phyloP scores from a whole-genome alignment of 2,888 invertebrate genomes.

The Orthosia gothica region DNA sequence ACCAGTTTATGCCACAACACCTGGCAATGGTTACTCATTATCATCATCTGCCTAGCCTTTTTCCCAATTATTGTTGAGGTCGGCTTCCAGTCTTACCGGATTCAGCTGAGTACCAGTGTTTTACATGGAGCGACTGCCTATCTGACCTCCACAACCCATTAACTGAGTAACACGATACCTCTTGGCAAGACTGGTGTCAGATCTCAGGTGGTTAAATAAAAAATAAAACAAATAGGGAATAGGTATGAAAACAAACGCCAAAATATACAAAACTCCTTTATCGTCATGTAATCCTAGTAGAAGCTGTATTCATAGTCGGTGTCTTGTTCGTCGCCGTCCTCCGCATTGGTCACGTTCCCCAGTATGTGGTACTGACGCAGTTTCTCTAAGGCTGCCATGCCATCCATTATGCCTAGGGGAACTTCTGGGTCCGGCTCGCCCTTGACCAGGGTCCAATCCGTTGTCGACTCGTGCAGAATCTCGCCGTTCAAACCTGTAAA shows the following conservation, averaged over 20 bases:
- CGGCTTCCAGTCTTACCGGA: too few relatives aligned
- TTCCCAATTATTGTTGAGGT: too few relatives aligned
- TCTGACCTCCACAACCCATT: too few relatives aligned
- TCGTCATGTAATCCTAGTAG: conserved; percentile 77
- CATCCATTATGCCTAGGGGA: conserved; percentile 74
- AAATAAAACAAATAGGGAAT: neutral
- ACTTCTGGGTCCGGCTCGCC: conserved; percentile 77
- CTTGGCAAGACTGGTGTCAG: too few relatives aligned
- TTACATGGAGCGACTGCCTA: too few relatives aligned
- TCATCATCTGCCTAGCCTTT: too few relatives aligned
- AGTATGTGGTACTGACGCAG: conserved; percentile 83
- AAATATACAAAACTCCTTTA: conserved; percentile 55
- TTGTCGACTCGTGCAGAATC: conserved; percentile 80
- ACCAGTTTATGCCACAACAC: too few relatives aligned
- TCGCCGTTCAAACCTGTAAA: conserved; percentile 81
- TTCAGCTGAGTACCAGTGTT: too few relatives aligned
- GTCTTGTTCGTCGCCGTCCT: conserved; percentile 79
- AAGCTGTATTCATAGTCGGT: conserved; percentile 85
- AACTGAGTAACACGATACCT: too few relatives aligned
- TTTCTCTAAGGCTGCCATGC: conserved; percentile 79
- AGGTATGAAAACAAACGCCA: conserved; percentile 15
- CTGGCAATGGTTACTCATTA: neutral
- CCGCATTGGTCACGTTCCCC: conserved; percentile 78
- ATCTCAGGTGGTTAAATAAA: too few relatives aligned
- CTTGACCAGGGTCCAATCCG: conserved; percentile 80